Evolutionary conservation across 2,797 vertebrate genomes (phyloP).

Genomic region (Semaprochilodus insignis): DNA sequence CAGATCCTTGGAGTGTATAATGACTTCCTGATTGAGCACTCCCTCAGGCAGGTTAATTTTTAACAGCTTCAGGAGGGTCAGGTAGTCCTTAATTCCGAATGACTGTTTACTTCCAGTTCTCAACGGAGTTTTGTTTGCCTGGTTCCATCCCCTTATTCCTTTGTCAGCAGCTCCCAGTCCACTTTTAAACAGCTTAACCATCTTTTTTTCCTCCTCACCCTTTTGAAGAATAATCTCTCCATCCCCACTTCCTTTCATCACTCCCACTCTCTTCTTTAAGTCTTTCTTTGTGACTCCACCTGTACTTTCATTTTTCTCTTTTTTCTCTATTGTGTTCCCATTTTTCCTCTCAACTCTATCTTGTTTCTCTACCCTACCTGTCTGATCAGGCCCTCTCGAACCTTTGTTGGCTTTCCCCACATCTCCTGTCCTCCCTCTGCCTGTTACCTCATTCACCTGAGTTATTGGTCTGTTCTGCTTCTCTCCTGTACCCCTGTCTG

Average conservation of each 20-base stretch:
- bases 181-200: neutral
- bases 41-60: conserved; percentile 51
- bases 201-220: neutral
- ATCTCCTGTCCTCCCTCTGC: neutral
- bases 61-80: conserved; percentile 47
- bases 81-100: conserved; percentile 38
- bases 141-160: neutral
- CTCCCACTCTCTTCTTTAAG: neutral
- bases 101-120: neutral
- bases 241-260: neutral
- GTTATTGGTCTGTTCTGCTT: neutral
- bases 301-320: neutral
- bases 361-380: neutral
- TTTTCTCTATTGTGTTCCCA: neutral
- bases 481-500: neutral
- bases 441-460: neutral
- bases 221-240: neutral
- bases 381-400: neutral
- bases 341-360: neutral
- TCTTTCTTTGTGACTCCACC: conserved; percentile 1
- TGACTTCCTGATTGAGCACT: conserved; percentile 42
- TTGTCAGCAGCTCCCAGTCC: neutral
- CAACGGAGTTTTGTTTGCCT: neutral
- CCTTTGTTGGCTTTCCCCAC: neutral
- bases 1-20: conserved; percentile 20